Evolutionary conservation across 2,113 vertebrate species (phyloP).

Genomic region (Plecotus auritus): DNA sequence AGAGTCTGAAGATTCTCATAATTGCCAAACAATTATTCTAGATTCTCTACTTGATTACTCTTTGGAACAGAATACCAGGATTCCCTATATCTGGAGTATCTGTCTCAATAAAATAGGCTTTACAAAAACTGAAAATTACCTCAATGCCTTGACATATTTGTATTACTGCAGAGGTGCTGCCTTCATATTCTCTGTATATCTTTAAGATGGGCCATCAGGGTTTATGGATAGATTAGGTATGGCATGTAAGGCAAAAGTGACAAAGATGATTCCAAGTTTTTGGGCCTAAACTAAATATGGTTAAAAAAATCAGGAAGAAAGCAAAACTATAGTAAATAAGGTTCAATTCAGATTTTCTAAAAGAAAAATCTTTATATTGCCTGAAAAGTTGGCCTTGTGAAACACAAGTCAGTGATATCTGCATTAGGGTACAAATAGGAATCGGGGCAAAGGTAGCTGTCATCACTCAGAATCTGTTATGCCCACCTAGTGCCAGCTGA

Average conservation of each 20-base stretch:
- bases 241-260: not conserved
- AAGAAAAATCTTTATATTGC: not conserved
- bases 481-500: not conserved
- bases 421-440: not conserved
- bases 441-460: not conserved
- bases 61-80: not conserved
- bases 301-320: not conserved
- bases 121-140: not conserved
- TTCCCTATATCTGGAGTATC: not conserved
- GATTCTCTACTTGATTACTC: not conserved
- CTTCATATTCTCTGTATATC: not conserved
- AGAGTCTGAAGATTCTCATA: not conserved
- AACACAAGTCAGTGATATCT: not conserved
- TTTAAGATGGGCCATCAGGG: not conserved
- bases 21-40: not conserved
- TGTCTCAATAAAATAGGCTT: not conserved
- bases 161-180: not conserved
- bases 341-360: not conserved
- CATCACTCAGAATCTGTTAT: not conserved
- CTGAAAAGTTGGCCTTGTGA: not conserved
- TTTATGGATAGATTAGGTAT: not conserved
- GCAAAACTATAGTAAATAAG: not conserved
- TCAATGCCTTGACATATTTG: not conserved
- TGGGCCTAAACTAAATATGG: not conserved
- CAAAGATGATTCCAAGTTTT: not conserved